Conservation (phyloP, 2,113 vertebrate genomes). For the Craseonycteris thonglongyai region DNA sequence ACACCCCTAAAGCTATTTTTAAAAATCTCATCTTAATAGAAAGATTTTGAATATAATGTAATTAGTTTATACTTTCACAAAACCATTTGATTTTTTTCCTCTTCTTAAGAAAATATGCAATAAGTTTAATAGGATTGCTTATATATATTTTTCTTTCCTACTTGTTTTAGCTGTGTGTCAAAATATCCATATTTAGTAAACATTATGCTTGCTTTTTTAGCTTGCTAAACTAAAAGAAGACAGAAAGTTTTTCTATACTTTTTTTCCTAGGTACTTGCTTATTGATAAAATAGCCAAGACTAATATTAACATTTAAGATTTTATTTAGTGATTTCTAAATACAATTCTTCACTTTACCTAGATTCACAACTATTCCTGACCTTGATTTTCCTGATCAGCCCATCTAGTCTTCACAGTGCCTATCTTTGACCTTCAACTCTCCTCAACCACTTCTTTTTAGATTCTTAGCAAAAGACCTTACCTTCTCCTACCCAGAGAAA, state of each 20-base stretch:
- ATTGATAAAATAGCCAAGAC: neutral
- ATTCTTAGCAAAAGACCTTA: neutral
- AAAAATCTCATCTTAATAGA: neutral
- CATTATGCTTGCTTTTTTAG: neutral
- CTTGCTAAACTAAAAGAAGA: neutral
- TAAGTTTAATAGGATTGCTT: neutral
- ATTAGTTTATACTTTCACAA: neutral
- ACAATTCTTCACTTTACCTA: neutral
- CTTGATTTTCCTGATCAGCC: neutral
- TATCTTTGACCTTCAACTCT: neutral
- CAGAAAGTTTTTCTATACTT: neutral
- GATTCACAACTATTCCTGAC: neutral
- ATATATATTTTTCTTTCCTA: neutral
- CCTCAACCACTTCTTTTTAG: neutral
- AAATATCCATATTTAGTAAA: neutral
- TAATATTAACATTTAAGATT: neutral
- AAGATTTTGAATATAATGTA: neutral
- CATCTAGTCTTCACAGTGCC: neutral
- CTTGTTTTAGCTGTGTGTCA: neutral
- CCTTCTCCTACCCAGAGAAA: neutral
- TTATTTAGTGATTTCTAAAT: neutral
- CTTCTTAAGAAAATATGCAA: neutral
- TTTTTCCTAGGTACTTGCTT: neutral
- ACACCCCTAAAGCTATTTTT: neutral
- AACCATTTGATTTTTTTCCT: neutral